Conservation (phyloP, 2,113 vertebrate species). For the Mustelus asterias region DNA sequence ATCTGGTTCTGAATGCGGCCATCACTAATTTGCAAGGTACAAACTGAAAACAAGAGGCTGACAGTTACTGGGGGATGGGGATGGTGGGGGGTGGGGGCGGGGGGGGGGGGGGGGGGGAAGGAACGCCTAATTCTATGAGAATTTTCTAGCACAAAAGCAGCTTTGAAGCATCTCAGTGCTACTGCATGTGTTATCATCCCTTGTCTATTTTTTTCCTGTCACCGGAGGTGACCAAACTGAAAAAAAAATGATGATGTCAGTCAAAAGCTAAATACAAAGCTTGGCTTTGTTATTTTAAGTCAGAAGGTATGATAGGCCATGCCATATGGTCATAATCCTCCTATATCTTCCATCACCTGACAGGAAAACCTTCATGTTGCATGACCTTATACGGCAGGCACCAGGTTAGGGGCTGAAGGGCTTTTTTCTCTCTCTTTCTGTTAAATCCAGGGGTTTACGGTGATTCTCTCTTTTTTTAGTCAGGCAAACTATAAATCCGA, state of each 20-base stretch:
- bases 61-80: conserved; percentile 69
- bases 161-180: conserved; percentile 62
- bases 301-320: conserved; percentile 76
- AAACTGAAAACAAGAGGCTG: conserved; percentile 67
- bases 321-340: conserved; percentile 81
- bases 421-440: conserved; percentile 59
- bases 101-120: conserved; percentile 58
- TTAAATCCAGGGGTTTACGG: conserved; percentile 76
- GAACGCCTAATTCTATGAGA: conserved; percentile 67
- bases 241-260: conserved; percentile 77
- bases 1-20: conserved; percentile 78
- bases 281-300: conserved; percentile 80
- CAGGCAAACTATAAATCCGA: conserved; percentile 92
- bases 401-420: conserved; percentile 73
- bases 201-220: conserved; percentile 61
- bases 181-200: conserved; percentile 68
- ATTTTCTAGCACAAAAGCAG: conserved; percentile 60
- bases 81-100: conserved; percentile 29
- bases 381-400: conserved; percentile 74
- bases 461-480: conserved; percentile 69
- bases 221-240: conserved; percentile 72
- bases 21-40: conserved; percentile 82
- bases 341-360: conserved; percentile 78
- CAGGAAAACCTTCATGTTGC: conserved; percentile 69
- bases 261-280: conserved; percentile 77